These are phyloP conservation scores for Caloenas nicobarica DNA, from an alignment of 2,113 vertebrate genomes.

Conservation along the genomic window DNA sequence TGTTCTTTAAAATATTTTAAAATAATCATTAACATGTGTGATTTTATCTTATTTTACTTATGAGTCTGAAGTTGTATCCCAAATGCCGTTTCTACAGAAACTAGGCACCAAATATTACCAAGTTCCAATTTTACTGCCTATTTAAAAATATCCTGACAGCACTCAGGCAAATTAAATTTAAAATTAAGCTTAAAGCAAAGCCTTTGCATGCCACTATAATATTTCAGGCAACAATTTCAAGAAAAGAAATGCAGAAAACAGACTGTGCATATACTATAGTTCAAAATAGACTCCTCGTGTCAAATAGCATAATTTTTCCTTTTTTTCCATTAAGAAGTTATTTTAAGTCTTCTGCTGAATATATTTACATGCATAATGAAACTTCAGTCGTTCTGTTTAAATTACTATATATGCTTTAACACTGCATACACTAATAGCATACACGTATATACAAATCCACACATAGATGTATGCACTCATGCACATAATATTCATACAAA, in stretches of 20 bases:
- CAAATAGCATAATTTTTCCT: conserved; percentile 12
- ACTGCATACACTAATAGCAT: not conserved
- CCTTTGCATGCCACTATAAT: not conserved
- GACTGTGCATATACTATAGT: not conserved
- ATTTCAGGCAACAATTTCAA: conserved; percentile 36
- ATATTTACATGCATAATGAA: conserved; percentile 48
- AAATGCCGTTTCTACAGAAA: not conserved
- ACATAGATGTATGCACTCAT: not conserved
- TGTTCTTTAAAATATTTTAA: not conserved
- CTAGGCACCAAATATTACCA: not conserved
- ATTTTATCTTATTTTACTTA: not conserved
- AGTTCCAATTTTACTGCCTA: not conserved
- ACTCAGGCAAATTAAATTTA: conserved; percentile 22
- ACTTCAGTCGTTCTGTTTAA: not conserved
- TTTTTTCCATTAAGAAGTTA: conserved; percentile 40
- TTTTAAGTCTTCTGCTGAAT: conserved; percentile 52
- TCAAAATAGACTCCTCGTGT: conserved; percentile 42
- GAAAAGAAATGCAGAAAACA: conserved; percentile 31
- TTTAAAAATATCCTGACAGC: not conserved
- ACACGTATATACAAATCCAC: conserved; percentile 10
- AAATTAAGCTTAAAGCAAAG: conserved; percentile 28
- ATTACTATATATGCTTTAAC: conserved; percentile 6
- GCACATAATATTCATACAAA: conserved; percentile 34
- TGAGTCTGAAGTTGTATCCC: not conserved
- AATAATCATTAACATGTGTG: not conserved